A percentile compares a stretch with the other conserved stretches of the same genome.
Conservation (phyloP, 2,113 vertebrate genomes). For the Dasyornis broadbenti region DNA sequence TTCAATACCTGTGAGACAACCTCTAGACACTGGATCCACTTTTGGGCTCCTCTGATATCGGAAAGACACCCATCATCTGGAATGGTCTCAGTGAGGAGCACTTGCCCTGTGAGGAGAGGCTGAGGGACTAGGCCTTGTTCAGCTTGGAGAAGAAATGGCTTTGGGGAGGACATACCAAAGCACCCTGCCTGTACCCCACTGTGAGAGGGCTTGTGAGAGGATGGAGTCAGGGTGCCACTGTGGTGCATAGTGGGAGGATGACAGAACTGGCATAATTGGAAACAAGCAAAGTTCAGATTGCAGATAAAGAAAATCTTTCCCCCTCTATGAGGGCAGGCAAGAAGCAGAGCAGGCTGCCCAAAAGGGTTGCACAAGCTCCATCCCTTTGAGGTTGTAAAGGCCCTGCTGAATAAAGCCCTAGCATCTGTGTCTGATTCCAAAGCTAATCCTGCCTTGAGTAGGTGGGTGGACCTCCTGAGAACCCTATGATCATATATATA, state of each 20-base stretch:
- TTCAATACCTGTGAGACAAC: background rate
- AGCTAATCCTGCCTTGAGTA: background rate
- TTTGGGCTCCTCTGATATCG: background rate
- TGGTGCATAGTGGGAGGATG: fast-evolving
- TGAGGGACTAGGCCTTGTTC: background rate
- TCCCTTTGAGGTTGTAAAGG: background rate
- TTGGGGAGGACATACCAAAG: background rate
- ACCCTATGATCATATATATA: background rate
- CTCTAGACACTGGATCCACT: background rate
- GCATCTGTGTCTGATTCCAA: background rate
- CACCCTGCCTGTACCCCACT: background rate
- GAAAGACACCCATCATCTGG: background rate
- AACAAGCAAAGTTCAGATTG: background rate
- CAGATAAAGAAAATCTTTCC: background rate
- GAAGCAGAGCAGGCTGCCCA: background rate
- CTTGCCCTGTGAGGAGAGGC: background rate
- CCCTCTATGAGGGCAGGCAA: background rate
- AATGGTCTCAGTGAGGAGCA: background rate
- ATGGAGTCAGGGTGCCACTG: background rate
- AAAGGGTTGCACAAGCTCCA: background rate
- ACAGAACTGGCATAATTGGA: background rate
- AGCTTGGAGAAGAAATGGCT: background rate
- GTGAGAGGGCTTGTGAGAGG: fast-evolving
- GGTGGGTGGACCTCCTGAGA: background rate
- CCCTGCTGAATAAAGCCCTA: background rate